Evolutionary conservation across 2,888 invertebrate genomes (phyloP).

Genomic region (Andricus curvator): DNA sequence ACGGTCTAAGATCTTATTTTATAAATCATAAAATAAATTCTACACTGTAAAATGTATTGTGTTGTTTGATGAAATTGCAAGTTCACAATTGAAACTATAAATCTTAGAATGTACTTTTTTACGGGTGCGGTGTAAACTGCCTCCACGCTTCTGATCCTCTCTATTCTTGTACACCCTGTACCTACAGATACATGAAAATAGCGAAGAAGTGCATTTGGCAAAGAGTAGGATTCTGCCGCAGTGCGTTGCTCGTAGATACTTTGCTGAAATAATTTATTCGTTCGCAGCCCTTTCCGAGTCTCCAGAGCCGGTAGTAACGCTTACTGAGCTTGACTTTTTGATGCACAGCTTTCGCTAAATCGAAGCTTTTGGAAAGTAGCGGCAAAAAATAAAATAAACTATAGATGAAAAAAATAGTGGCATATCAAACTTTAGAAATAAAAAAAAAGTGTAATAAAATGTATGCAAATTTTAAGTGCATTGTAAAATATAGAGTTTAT

Average conservation of each 20-base stretch:
- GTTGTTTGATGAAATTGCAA: too few species aligned
- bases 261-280: slow-evolving; percentile 65
- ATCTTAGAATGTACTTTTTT: not conserved
- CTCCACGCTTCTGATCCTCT: not conserved
- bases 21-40: too few species aligned
- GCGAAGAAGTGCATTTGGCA: slow-evolving; percentile 65
- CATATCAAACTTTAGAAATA: too few species aligned
- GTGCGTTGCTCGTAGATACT: slow-evolving; percentile 65
- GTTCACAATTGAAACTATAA: too few species aligned
- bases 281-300: slow-evolving; percentile 35
- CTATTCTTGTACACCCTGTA: not conserved
- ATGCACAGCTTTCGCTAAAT: slow-evolving; percentile 19
- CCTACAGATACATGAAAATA: slow-evolving; percentile 31
- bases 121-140: not conserved
- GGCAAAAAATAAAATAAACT: not conserved
- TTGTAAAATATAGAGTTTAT: too few species aligned
- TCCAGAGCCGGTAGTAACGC: slow-evolving; percentile 23
- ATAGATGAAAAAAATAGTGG: not conserved
- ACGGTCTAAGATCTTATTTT: too few species aligned
- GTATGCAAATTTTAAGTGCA: too few species aligned
- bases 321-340: slow-evolving; percentile 33
- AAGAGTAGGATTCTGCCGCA: slow-evolving; percentile 66
- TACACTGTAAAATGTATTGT: too few species aligned
- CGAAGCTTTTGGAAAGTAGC: not conserved
- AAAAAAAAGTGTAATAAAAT: too few species aligned